Conservation (phyloP, 2,888 invertebrate genomes). For the Catocala sponsa region DNA sequence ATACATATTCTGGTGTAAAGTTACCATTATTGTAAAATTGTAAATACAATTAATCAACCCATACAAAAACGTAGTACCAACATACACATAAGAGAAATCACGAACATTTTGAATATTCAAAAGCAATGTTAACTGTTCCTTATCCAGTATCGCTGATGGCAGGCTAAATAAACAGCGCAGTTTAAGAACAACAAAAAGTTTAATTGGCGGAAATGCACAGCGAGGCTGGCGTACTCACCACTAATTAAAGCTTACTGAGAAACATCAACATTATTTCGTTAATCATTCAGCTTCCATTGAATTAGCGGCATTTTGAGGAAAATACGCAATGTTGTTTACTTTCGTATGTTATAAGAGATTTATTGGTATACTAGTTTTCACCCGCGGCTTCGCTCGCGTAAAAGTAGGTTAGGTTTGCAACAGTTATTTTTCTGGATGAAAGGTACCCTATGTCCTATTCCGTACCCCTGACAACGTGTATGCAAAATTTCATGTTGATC, state of each 20-base stretch:
- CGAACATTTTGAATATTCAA: background rate
- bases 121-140: background rate
- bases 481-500: no score
- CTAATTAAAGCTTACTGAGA: conserved; percentile 54
- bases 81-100: no score
- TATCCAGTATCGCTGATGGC: background rate
- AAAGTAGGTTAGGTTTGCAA: no score
- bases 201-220: conserved; percentile 52
- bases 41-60: no score
- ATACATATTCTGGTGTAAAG: no score
- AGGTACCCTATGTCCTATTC: no score
- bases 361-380: no score
- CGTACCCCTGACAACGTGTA: no score
- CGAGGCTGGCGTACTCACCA: conserved; percentile 29
- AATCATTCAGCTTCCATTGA: conserved; percentile 39
- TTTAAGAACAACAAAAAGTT: conserved; percentile 40
- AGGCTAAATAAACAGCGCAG: background rate
- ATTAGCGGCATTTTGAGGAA: conserved; percentile 29
- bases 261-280: conserved; percentile 52
- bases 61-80: no score
- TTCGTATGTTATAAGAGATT: background rate
- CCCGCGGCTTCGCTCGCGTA: no score
- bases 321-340: background rate
- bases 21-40: no score
- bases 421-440: no score